Evolutionary conservation across 2,113 vertebrate species (phyloP), one percentile per base, ranked within the genome.

Genomic region (Sprattus sprattus): DNA sequence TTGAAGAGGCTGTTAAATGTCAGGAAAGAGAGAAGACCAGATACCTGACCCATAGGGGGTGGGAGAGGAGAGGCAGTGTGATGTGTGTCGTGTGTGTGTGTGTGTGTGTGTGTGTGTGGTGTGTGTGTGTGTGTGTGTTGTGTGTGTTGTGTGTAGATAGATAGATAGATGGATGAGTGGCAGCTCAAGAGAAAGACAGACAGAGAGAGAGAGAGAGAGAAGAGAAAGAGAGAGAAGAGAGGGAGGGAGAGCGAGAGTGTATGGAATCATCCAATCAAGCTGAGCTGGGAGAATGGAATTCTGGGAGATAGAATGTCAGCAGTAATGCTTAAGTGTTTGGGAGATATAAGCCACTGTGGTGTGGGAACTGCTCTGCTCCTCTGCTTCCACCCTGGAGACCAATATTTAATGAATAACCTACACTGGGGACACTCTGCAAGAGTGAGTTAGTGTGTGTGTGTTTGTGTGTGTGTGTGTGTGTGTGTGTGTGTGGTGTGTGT

Each of bases 1-100:
- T 32, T 39, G 71, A 78, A 78, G 28, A 78, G 71, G 10, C 71
- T 78, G 71, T 16, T 32, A 46, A 75, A 18, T 11, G 32, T 50
- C 81, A 49, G 28, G 16, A 11, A 54, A 49, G 81, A 49, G 81
- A 57, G 86, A 82, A 39, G 60, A 22, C 54, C 83, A 57, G 16
- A 18, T 46, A 47, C 49, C 49, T 32, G 81, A 82, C 57, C 88
- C 80, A 82, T 45, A 45, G 50, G 1, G 83, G 32, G 11, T 39
- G 10, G 11, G 32, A 78, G 32, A 78, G 28, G 28, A 9, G 64
- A 28, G 9, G 64, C n/a, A 39, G 60, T 1, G 4, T 16, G 15
- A n/a, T 50, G 71, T 9, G 6, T 39, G 60, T 60, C n/a, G 60
- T 64, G 60, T 64, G 60, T 25, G 20, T 64, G 60, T 64, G 60